These are phyloP conservation scores for Trissolcus brochymenae DNA, from an alignment of 2,888 invertebrate genomes.

Conservation along the genomic window DNA sequence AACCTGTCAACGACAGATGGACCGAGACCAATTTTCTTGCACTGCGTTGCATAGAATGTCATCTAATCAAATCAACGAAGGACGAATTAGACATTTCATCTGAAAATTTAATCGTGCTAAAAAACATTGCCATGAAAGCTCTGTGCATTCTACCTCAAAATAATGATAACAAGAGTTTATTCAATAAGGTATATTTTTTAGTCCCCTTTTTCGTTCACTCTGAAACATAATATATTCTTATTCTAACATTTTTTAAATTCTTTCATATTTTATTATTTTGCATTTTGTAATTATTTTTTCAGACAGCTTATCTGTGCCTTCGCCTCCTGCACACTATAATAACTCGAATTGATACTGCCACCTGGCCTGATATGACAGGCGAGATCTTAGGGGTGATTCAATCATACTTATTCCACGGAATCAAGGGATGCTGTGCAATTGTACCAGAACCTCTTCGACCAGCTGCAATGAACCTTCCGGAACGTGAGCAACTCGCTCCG, in stretches of 20 bases:
- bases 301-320: constrained; percentile 66
- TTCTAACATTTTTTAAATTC: not conserved
- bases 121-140: constrained; percentile 60
- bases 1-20: constrained; percentile 59
- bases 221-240: not conserved
- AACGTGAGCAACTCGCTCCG: constrained; percentile 63
- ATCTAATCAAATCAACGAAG: constrained; percentile 63
- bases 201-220: not conserved
- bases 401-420: constrained; percentile 69
- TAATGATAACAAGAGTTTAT: constrained; percentile 56
- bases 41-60: constrained; percentile 67
- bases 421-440: constrained; percentile 63
- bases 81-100: constrained; percentile 53
- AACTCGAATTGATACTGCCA: constrained; percentile 54
- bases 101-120: constrained; percentile 62
- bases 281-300: constrained; percentile 30
- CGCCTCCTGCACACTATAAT: constrained; percentile 63
- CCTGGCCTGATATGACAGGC: constrained; percentile 64
- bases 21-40: constrained; percentile 65
- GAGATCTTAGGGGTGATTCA: constrained; percentile 70
- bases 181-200: constrained; percentile 60
- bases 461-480: constrained; percentile 73
- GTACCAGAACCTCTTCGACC: constrained; percentile 67
- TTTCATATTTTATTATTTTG: not conserved
- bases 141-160: constrained; percentile 58